Base-by-base conservation (phyloP, 2,888 invertebrate species). In the Drosophila buzzatii region DNA sequence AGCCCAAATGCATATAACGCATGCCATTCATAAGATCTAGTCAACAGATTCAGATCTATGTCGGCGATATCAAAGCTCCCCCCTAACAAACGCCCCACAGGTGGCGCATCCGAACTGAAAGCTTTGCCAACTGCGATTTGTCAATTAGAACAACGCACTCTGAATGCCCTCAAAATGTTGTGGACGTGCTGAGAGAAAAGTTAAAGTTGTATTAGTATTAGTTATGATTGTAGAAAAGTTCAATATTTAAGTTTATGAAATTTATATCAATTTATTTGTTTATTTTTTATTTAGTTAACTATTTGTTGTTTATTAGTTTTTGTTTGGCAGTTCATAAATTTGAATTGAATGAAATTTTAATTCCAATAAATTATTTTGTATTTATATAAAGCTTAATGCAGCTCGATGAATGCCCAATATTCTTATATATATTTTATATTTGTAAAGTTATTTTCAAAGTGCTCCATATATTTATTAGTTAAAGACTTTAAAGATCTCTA, bases 51-150 rank as follows among this genome's bases (percentile, higher is more conserved):
- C 63, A 84, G 88, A 84, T 84, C 78, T 85, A 68, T 84, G 84
- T 82, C 84, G 84, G 86, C 79, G 78, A 88, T 84, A 85, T 84
- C 88, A 84, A 88, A 85, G 85, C 37, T 49, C n/a, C 35, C 27
- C 27, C 6, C 27, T 27, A 27, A 47, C 57, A 56, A 56, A 59
- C 73, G 63, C 83, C 88, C 88, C 88, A 85, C 84, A 84, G 84
- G 88, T 84, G 84, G 84, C 84, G 86, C 84, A 71, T 61, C 45
- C 60, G 14, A 51, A 55, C 74, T 18, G 18, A 44, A 61, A 65
- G 56, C 57, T 53, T 27, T 20, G 9, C 14, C 33, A 35, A 41
- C 18, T 33, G 9, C 23, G 23, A 33, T 16, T 33, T 31, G 10
- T 14, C 31, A 6, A 51, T 14, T 18, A 14, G 16, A 20, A 10